Base-by-base conservation (phyloP, 2,888 invertebrate genomes). In the Parnassius apollo region DNA sequence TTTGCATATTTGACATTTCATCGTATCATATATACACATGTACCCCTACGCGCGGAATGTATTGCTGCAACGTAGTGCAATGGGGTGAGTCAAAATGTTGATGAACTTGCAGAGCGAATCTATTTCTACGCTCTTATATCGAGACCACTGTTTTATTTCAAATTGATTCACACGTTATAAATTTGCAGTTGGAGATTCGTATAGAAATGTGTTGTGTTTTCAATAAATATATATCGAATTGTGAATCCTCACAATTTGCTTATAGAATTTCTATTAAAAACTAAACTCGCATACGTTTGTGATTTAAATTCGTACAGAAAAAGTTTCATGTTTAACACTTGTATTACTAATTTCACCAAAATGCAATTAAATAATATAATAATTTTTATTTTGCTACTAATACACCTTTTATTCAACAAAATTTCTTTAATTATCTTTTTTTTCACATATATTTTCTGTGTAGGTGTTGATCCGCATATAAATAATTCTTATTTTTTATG, bases 41-140 rank as follows among this genome's bases (percentile, higher is more conserved):
- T 35, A 35, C 35, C 7, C 4, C 35, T 35, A 35, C 35, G 35
- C 35, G 50, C 44, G 13, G 42, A 44, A 12, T 8, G 50, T 42
- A 58, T 44, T 42, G 50, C 8, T 22, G 51, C 42, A 58, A 51
- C 22, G 58, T 58, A 9, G 12, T 25, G 57, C 57, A 11, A 42
- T 57, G 22, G 12, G 22, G 50, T 44, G 58, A 44, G 51, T 51
- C 58, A 51, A 50, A 13, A 13, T 50, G 58, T 58, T 57, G 50
- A 22, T 50, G 50, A 50, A 58, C 58, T 57, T 42, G 25, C 9
- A 57, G 35, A 49, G n/a, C 42, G 13, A 35, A 46, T 57, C 50
- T 18, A 35, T 50, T 22, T 18, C 50, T 58, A 22, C 11, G 58
- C 13, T 58, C 48, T 56, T 56, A 50, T 42, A 58, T 51, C 50